These are phyloP conservation scores for Peromyscus aztecus DNA, from an alignment of 2,797 vertebrate species.

Conservation along the genomic window DNA sequence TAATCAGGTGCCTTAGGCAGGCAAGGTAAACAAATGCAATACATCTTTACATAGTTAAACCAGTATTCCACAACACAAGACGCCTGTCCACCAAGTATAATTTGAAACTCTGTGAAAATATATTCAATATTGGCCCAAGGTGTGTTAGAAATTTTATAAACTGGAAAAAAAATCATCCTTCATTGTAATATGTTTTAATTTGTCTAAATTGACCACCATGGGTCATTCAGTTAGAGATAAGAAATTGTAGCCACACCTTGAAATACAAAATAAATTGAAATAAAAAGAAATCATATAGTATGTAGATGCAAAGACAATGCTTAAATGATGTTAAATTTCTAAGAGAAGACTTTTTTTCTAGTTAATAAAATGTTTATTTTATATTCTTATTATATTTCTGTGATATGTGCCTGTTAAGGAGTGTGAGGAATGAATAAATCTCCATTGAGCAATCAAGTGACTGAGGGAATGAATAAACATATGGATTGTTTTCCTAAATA, in stretches of 20 bases:
- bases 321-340: not conserved
- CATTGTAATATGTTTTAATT: not conserved
- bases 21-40: not conserved
- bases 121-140: not conserved
- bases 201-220: not conserved
- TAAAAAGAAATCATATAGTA: not conserved
- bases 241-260: not conserved
- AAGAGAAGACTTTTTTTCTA: not conserved
- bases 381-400: not conserved
- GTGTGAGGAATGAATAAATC: not conserved
- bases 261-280: not conserved
- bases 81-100: not conserved
- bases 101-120: not conserved
- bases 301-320: not conserved
- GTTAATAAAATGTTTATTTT: not conserved
- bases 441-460: not conserved
- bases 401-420: not conserved
- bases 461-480: not conserved
- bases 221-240: not conserved
- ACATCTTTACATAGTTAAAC: not conserved
- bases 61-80: not conserved
- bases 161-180: not conserved
- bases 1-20: not conserved
- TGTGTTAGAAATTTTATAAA: not conserved
- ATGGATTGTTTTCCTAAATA: not conserved